Base-by-base conservation (phyloP, 2,797 vertebrate species). In the Ptychadena robeensis region DNA sequence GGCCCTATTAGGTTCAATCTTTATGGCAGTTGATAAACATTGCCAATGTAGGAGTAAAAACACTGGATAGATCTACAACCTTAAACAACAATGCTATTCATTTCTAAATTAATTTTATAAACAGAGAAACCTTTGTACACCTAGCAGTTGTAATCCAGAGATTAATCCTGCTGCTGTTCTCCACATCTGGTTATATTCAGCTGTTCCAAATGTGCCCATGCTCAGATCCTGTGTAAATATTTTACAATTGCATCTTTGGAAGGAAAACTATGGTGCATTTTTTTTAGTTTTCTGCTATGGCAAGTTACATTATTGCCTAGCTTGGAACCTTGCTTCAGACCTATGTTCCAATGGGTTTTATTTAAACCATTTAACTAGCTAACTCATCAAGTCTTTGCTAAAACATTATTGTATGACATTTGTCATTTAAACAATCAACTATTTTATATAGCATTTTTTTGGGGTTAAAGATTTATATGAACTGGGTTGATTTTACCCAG, bases 141-240 rank as follows among this genome's bases (percentile, higher is more conserved):
- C 48, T 25, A 69, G 25, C 65, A 69, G 35, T 28, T 75, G 82
- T 79, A 84, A 84, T 84, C 77, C 48, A 80, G 30, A 75, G 38
- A 53, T 40, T 84, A 84, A 80, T 84, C 77, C 64, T 79, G 48
- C 69, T 84, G 82, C 63, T 84, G 77, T 80, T 84, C 82, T 70
- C 77, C 48, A 84, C 82, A 84, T 80, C 82, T 84, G 82, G 71
- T 73, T 84, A 67, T 72, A 84, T 68, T 84, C 65, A 84, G 27
- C 63, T 38, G 38, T 59, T 84, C 48, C 64, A 64, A 84, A 75
- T 80, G 64, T 30, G 68, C 70, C 44, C 37, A 44, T 80, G 57
- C 70, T 73, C 71, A 75, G 48, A 79, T 68, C 68, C 77, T 69
- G 40, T 34, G 66, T 68, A 80, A 59, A 79, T 40, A 57, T 57